phyloP scores from a whole-genome alignment of 2,888 invertebrate species.

The Pheosia gnoma region DNA sequence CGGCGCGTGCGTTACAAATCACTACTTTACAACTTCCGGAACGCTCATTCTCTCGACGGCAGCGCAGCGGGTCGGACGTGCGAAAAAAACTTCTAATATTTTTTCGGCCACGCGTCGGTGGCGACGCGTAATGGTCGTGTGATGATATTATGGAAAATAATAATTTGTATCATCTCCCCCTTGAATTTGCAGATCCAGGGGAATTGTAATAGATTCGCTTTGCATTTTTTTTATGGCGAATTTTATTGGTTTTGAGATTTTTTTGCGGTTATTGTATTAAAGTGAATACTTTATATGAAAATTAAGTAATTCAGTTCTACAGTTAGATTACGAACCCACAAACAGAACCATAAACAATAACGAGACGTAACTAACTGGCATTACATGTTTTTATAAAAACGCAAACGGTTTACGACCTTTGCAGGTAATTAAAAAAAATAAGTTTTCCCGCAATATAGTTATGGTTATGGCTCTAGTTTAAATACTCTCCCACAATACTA shows the following conservation, averaged over 20 bases:
- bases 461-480: too few relatives aligned
- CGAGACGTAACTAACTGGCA: too few relatives aligned
- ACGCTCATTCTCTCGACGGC: conserved; percentile 61
- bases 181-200: conserved; percentile 39
- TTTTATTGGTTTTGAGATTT: conserved; percentile 29
- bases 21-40: conserved; percentile 84
- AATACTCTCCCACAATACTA: background rate
- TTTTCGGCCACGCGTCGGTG: conserved; percentile 71
- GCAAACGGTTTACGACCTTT: too few relatives aligned
- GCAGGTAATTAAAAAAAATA: too few relatives aligned
- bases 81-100: conserved; percentile 70
- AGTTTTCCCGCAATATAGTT: too few relatives aligned
- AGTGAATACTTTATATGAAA: too few relatives aligned
- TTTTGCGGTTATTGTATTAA: background rate
- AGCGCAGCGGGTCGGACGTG: conserved; percentile 62
- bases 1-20: conserved; percentile 85
- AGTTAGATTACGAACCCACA: too few relatives aligned
- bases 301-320: too few relatives aligned
- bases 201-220: conserved; percentile 52
- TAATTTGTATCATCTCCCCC: conserved; percentile 77
- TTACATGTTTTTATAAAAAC: too few relatives aligned
- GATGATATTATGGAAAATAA: conserved; percentile 80
- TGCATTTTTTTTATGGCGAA: conserved; percentile 52
- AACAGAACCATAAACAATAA: too few relatives aligned
- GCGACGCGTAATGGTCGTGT: conserved; percentile 72